phyloP scores from a whole-genome alignment of 1,140 invertebrate species.

The Cydia strobilella region DNA sequence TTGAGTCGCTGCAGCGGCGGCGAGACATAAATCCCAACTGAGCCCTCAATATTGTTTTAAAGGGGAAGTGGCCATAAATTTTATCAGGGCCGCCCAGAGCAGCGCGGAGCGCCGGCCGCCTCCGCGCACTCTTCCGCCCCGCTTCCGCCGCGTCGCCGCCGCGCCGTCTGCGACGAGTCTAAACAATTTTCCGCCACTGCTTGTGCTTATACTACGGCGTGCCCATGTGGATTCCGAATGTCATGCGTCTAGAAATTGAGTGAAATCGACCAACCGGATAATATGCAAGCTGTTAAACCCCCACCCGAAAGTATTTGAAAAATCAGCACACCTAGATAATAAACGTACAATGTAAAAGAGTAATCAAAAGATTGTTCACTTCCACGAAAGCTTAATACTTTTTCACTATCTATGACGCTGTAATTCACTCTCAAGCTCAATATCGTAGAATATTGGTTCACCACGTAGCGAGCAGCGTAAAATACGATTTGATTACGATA shows the following conservation, averaged over 20 bases:
- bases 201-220: conserved; percentile 49
- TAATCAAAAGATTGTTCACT: background rate
- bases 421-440: conserved; percentile 20
- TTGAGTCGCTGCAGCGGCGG: conserved; percentile 79
- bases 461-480: conserved; percentile 60
- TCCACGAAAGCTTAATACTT: background rate
- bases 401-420: conserved; percentile 4
- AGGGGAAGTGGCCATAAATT: conserved; percentile 81
- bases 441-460: conserved; percentile 45
- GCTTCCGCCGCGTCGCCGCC: conserved; percentile 39
- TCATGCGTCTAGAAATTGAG: conserved; percentile 58
- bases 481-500: conserved; percentile 67
- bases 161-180: conserved; percentile 51
- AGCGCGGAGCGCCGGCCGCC: conserved; percentile 49
- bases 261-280: conserved; percentile 39
- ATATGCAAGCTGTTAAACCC: background rate
- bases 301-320: background rate
- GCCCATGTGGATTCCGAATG: conserved; percentile 60
- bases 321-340: background rate
- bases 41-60: conserved; percentile 80
- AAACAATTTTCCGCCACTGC: conserved; percentile 71
- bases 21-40: conserved; percentile 80
- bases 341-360: background rate
- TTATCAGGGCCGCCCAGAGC: conserved; percentile 77
- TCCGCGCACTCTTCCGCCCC: conserved; percentile 44